phyloP scores from a whole-genome alignment of 2,113 vertebrate species.

The Anolis sagrei region DNA sequence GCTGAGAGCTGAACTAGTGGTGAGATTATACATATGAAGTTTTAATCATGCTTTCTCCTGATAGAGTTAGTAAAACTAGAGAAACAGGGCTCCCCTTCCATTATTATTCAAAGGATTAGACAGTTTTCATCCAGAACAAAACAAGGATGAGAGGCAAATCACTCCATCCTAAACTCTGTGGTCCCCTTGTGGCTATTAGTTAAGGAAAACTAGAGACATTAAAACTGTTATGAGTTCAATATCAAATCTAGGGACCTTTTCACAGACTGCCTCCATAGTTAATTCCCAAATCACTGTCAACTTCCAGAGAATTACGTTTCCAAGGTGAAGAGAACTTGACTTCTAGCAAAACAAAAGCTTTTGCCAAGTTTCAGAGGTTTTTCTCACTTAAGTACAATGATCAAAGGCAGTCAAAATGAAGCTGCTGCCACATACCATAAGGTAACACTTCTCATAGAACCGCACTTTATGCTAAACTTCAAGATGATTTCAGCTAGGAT shows the following conservation, averaged over 20 bases:
- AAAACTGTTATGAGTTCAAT: background rate
- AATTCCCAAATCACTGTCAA: constrained; percentile 45
- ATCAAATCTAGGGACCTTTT: constrained; percentile 25
- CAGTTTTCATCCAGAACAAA: background rate
- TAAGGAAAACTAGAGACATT: background rate
- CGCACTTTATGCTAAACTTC: background rate
- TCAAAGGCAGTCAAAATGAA: constrained; percentile 6
- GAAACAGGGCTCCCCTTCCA: no score
- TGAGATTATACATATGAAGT: background rate
- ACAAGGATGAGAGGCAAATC: background rate
- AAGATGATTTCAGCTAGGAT: background rate
- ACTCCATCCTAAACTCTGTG: background rate
- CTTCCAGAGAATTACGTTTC: constrained; percentile 57
- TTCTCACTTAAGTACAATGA: constrained; percentile 9
- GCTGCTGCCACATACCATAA: fast-evolving
- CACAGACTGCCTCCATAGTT: constrained; percentile 31
- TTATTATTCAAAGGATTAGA: background rate
- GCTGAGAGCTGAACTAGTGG: background rate
- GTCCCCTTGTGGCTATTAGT: no score
- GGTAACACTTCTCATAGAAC: background rate
- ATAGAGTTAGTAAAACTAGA: no score
- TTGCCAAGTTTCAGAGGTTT: background rate
- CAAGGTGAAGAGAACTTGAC: constrained; percentile 47
- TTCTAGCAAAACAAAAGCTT: constrained; percentile 29
- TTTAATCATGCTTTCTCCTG: no score